phyloP scores from a whole-genome alignment of 2,113 vertebrate species.

The Notothenia coriiceps region DNA sequence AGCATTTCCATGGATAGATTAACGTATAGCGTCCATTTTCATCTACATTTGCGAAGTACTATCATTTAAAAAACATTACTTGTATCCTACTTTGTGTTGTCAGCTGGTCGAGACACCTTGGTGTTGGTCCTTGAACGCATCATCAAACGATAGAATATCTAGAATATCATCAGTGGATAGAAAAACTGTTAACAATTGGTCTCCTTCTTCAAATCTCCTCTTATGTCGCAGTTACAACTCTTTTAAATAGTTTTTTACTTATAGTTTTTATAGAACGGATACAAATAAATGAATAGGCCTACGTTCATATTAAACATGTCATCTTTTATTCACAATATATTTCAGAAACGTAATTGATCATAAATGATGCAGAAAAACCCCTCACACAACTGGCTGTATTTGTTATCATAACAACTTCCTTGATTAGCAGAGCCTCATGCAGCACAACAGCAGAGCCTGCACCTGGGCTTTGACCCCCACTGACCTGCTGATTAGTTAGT shows the following conservation, averaged over 20 bases:
- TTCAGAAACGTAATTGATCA: not conserved
- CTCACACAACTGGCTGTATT: conserved; percentile 4
- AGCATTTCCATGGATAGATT: not conserved
- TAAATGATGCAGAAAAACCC: conserved; percentile 1
- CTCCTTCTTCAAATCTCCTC: not conserved
- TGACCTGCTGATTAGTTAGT: conserved; percentile 67
- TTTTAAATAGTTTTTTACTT: not conserved
- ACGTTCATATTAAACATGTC: not conserved
- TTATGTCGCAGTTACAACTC: not conserved
- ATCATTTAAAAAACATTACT: not conserved
- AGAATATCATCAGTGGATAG: not conserved
- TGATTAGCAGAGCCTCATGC: conserved; percentile 50
- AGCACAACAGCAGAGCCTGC: conserved; percentile 36
- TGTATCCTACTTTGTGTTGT: not conserved
- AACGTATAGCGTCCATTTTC: not conserved
- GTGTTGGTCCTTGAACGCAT: not conserved
- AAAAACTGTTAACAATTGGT: not conserved
- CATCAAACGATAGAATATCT: not conserved
- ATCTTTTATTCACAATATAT: not conserved
- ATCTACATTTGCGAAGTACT: not conserved
- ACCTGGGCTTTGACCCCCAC: conserved; percentile 66
- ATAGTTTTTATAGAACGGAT: not conserved
- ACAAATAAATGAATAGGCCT: not conserved
- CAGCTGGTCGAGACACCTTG: not conserved
- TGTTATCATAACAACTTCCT: conserved; percentile 42